Evolutionary conservation across 1,140 invertebrate species (phyloP).

Genomic region (Ostrea denselamellosa): DNA sequence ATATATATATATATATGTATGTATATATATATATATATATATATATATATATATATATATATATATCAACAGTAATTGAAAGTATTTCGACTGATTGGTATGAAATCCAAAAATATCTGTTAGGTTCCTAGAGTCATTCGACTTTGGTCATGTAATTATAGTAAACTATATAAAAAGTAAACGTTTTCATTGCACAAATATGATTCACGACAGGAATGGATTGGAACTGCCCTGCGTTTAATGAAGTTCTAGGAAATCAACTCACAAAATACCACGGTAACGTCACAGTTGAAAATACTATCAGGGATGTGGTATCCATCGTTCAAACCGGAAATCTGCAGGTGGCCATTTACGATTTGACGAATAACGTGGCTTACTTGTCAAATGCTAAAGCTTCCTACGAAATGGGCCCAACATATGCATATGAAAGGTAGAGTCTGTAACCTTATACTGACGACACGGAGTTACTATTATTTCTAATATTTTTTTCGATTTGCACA

Average conservation of each 20-base stretch:
- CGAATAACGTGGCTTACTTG: slow-evolving; percentile 62
- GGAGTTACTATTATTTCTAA: neutral
- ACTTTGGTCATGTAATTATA: no score
- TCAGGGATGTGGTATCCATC: slow-evolving; percentile 66
- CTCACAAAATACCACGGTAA: slow-evolving; percentile 64
- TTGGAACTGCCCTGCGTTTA: slow-evolving; percentile 66
- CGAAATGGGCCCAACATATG: slow-evolving; percentile 64
- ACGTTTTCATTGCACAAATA: neutral
- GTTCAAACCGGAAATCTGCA: slow-evolving; percentile 68
- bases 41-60: no score
- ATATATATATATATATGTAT: no score
- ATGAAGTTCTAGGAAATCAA: slow-evolving; percentile 65
- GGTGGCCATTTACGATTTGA: slow-evolving; percentile 70
- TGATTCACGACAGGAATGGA: slow-evolving; percentile 61
- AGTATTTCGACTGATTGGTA: no score
- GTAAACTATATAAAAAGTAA: no score
- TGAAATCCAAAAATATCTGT: no score
- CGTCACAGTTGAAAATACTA: slow-evolving; percentile 65
- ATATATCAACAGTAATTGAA: no score
- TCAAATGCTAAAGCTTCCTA: slow-evolving; percentile 65
- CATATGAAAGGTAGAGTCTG: slow-evolving; percentile 65
- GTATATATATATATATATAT: no score
- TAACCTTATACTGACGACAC: neutral
- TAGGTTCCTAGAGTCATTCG: no score
- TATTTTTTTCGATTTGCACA: neutral